Percentiles rank a stretch among this genome's conserved stretches.
Evolutionary conservation across 2,888 invertebrate genomes (phyloP).

Genomic region (Amorpha juglandis): DNA sequence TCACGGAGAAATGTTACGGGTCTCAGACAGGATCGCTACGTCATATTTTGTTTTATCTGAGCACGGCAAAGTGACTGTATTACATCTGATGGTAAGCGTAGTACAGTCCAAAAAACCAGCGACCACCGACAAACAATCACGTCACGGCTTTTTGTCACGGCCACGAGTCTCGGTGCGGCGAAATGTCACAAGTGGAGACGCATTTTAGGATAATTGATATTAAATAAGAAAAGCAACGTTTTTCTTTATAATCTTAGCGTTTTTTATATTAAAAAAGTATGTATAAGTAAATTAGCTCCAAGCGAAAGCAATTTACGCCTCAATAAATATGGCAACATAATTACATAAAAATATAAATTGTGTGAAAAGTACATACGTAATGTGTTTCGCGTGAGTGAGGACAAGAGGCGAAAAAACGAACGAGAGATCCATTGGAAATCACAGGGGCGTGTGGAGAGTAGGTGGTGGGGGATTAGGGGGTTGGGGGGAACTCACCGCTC

Average conservation of each 20-base stretch:
- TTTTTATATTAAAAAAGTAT: background rate
- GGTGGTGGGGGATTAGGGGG: slow-evolving; percentile 38
- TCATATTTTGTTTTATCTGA: too few relatives aligned
- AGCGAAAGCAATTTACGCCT: background rate
- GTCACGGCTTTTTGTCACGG: too few relatives aligned
- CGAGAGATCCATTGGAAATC: slow-evolving; percentile 64
- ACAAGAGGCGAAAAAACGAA: slow-evolving; percentile 60
- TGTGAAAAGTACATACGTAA: slow-evolving; percentile 58
- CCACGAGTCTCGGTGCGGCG: too few relatives aligned
- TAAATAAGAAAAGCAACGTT: background rate
- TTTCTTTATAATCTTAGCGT: background rate
- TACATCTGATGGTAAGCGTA: too few relatives aligned
- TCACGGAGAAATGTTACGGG: too few relatives aligned
- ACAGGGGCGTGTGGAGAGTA: slow-evolving; percentile 40
- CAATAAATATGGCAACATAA: background rate
- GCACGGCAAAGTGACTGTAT: too few relatives aligned
- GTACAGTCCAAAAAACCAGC: too few relatives aligned
- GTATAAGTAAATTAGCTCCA: background rate
- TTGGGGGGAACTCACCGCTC: slow-evolving; percentile 33
- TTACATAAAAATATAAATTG: slow-evolving; percentile 22
- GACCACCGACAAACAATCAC: too few relatives aligned
- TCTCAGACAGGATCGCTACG: too few relatives aligned
- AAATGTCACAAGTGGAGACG: too few relatives aligned
- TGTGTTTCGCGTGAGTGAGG: slow-evolving; percentile 63
- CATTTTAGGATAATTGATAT: too few relatives aligned